Evolutionary conservation across 1,140 invertebrate species (phyloP).

Genomic region (Zeugodacus cucurbitae): DNA sequence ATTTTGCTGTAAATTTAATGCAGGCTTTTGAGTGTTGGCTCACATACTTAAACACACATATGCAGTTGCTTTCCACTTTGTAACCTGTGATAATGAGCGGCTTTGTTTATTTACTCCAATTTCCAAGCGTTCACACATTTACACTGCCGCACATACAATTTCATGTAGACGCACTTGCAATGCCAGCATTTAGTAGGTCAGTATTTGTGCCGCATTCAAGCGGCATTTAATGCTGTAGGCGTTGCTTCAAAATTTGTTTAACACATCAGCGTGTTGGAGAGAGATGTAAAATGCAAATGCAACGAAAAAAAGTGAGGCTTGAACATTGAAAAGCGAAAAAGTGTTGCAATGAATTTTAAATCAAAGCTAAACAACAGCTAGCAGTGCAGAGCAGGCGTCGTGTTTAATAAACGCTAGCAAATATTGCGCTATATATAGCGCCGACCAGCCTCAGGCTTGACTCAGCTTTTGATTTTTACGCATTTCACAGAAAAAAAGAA

Average conservation of each 20-base stretch:
- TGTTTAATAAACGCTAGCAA: background rate
- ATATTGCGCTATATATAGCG: background rate
- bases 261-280: background rate
- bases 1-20: background rate
- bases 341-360: slow-evolving; percentile 10
- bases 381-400: background rate
- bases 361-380: background rate
- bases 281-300: background rate
- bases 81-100: background rate
- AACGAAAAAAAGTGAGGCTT: background rate
- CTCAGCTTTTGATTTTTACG: background rate
- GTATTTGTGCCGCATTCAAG: background rate
- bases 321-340: background rate
- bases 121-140: background rate
- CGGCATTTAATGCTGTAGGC: background rate
- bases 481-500: background rate
- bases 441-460: background rate
- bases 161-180: background rate
- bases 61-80: background rate
- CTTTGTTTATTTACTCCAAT: slow-evolving; percentile 31
- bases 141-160: background rate
- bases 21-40: background rate
- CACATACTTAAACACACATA: background rate
- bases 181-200: slow-evolving; percentile 7
- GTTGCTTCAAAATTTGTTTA: background rate